These are phyloP conservation scores for Actinostola sp. DNA, from an alignment of 92 coral and sea anemone genomes.

Conservation along the genomic window DNA sequence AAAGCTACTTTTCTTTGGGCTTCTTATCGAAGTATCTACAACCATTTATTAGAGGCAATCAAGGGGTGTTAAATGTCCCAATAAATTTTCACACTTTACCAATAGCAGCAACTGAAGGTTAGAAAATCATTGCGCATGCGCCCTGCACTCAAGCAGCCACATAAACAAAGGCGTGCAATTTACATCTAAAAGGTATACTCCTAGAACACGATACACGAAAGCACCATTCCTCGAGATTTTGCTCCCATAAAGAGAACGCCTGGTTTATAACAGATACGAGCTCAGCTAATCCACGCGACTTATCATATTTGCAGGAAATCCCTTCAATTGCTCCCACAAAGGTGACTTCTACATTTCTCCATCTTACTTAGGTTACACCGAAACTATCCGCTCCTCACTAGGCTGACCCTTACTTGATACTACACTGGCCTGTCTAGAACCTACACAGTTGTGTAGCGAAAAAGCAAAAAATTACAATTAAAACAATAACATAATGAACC, in stretches of 20 bases:
- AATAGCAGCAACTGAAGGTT: constrained; percentile 27
- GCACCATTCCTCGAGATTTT: constrained; percentile 35
- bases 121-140: constrained; percentile 47
- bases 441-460: constrained; percentile 78
- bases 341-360: constrained; percentile 78
- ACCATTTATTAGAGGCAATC: constrained; percentile 74
- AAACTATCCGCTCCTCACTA: constrained; percentile 67
- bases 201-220: constrained; percentile 68
- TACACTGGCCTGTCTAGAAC: constrained; percentile 37
- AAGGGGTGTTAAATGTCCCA: constrained; percentile 54
- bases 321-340: constrained; percentile 80
- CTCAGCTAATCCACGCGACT: constrained; percentile 81
- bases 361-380: constrained; percentile 74
- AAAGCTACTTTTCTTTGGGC: constrained; percentile 33
- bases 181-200: constrained; percentile 52
- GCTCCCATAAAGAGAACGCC: constrained; percentile 57
- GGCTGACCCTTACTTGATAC: constrained; percentile 30
- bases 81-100: constrained; percentile 41
- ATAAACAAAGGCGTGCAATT: constrained; percentile 71
- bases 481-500: constrained; percentile 98
- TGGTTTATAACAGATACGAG: constrained; percentile 79
- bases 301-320: constrained; percentile 93
- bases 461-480: constrained; percentile 63
- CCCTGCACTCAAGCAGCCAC: constrained; percentile 40
- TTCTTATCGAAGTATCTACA: constrained; percentile 73